These are phyloP conservation scores for Phrynocephalus forsythii DNA, from an alignment of 2,797 vertebrate species.

Conservation along the genomic window DNA sequence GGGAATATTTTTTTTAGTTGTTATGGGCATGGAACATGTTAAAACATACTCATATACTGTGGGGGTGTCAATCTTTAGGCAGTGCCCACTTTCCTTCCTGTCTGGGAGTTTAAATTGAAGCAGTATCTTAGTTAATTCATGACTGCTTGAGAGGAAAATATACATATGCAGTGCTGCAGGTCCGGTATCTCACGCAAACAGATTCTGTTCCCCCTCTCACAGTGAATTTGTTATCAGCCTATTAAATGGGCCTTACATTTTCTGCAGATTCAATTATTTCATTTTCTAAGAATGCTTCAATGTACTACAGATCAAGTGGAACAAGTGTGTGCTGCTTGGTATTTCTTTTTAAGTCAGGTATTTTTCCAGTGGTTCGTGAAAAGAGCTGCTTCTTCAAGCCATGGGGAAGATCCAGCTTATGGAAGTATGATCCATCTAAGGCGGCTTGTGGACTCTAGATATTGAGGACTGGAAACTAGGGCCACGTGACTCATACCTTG, in stretches of 20 bases:
- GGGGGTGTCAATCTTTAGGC: slow-evolving; percentile 76
- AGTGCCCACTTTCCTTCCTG: slow-evolving; percentile 87
- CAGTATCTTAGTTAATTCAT: slow-evolving; percentile 47
- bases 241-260: not conserved
- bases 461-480: not conserved
- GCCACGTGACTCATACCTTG: not conserved
- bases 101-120: slow-evolving; percentile 74
- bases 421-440: not conserved
- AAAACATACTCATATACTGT: slow-evolving; percentile 60
- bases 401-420: not conserved
- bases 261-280: not conserved
- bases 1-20: slow-evolving; percentile 62
- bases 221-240: not conserved
- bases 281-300: not conserved
- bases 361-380: not conserved
- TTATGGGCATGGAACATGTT: slow-evolving; percentile 63
- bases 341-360: not conserved
- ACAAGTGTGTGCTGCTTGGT: not conserved
- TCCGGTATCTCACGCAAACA: slow-evolving; percentile 3
- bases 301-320: not conserved
- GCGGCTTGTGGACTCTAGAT: not conserved
- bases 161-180: not conserved
- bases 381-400: not conserved
- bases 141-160: slow-evolving; percentile 43
- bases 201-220: not conserved